Percentiles rank a stretch among this genome's conserved stretches.
These are phyloP conservation scores for Endomychus coccineus DNA, from an alignment of 2,888 invertebrate genomes.

Conservation along the genomic window DNA sequence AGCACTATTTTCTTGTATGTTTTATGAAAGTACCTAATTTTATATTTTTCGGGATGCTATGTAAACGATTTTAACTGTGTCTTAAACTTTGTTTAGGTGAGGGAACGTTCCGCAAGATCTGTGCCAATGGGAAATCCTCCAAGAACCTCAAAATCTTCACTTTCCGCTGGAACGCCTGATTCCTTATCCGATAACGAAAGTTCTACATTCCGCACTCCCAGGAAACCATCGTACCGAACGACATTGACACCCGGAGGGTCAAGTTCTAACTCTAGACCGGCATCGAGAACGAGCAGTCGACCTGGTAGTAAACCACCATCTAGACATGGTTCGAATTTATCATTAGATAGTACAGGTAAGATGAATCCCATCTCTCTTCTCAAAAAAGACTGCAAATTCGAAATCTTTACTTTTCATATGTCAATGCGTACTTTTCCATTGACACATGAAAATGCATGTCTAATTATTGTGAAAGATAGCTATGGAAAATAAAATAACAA, in stretches of 20 bases:
- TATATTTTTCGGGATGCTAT: no score
- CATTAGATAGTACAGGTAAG: conserved; percentile 79
- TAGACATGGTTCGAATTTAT: conserved; percentile 86
- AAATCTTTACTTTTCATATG: no score
- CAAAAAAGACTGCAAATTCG: no score
- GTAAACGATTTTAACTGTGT: conserved; percentile 1
- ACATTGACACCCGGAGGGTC: conserved; percentile 73
- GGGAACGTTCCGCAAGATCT: conserved; percentile 86
- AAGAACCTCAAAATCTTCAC: conserved; percentile 65
- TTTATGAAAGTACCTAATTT: background rate
- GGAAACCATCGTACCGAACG: conserved; percentile 62
- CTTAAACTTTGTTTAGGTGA: conserved; percentile 56
- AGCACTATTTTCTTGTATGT: conserved; percentile 1
- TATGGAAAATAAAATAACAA: no score
- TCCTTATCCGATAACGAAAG: conserved; percentile 83
- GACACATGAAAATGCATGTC: no score
- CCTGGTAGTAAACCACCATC: conserved; percentile 89
- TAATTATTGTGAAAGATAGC: no score
- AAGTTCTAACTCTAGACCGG: conserved; percentile 65
- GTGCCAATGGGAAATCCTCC: conserved; percentile 75
- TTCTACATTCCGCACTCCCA: conserved; percentile 56
- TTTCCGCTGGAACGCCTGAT: conserved; percentile 83
- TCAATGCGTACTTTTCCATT: no score
- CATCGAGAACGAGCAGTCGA: conserved; percentile 77
- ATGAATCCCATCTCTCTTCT: no score